Conservation (phyloP, 2,797 vertebrate genomes). For the Rhabdophis nuchalis region DNA sequence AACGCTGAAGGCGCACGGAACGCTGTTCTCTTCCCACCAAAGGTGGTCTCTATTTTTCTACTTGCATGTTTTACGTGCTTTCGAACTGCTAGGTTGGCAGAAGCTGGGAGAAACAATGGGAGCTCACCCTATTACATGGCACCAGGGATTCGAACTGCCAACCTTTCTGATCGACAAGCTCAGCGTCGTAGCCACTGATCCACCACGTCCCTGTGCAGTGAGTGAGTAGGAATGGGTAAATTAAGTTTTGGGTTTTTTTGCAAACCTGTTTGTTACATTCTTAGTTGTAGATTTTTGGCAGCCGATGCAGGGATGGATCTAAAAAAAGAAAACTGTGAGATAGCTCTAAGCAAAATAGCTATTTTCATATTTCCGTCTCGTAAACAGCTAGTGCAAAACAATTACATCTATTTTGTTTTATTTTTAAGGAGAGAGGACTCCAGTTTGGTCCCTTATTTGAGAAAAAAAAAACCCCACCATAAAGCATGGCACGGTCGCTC, state of each 20-base stretch:
- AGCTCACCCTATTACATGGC: no score
- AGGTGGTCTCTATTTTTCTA: no score
- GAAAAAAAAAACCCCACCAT: neutral
- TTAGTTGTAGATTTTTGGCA: neutral
- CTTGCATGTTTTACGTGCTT: no score
- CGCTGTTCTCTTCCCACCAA: no score
- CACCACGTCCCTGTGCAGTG: neutral
- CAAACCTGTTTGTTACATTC: neutral
- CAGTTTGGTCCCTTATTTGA: neutral
- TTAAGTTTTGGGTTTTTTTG: neutral
- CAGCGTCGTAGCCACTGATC: no score
- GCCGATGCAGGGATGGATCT: neutral
- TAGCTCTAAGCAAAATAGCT: neutral
- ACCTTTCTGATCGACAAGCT: no score
- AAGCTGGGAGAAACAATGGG: no score
- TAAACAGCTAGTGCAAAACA: slow-evolving; percentile 6
- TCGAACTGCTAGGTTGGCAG: no score
- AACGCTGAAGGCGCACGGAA: no score
- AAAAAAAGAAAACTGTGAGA: neutral
- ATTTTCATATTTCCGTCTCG: neutral
- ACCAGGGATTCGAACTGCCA: no score
- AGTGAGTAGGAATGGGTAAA: neutral
- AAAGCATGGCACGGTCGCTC: neutral
- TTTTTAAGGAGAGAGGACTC: neutral
- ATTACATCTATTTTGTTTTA: neutral